Base-by-base conservation (phyloP, 1,140 invertebrate genomes). In the Amphibalanus amphitrite region DNA sequence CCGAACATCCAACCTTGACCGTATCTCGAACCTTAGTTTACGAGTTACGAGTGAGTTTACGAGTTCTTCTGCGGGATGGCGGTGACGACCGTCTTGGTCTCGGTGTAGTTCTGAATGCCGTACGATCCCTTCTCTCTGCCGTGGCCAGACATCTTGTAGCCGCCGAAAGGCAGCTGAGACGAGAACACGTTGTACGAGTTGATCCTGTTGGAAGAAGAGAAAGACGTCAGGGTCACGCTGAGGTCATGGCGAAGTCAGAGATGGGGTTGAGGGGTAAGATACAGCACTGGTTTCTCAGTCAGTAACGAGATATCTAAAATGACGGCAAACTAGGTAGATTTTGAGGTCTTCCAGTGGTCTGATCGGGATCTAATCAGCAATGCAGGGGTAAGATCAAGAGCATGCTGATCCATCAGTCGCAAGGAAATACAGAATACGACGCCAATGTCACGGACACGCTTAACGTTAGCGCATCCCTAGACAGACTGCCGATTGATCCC, bases 81-180 rank as follows among this genome's bases (percentile, higher is more conserved):
- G 25, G 87, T 83, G 74, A 90, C 88, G 72, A 97, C 92, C 74
- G 87, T 89, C 83, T 98, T 98, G 0, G 95, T 88, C 83, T 97
- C 95, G 1, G 91, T 93, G 79, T 97, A 98, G 73, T 89, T 89
- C 69, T 89, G 79, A 30, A 97, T 81, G 29, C 91, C 93, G 81
- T 97, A 95, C 77, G 91, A 88, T 70, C 93, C 91, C 79, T 93
- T 86, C 82, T 97, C 95, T 74, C 95, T 84, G 26, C 95, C 94
- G 76, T 92, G 85, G 17, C 95, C 95, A 28, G 93, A 96, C 84
- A 90, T 76, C 85, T 96, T 89, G 82, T 85, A 97, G 3, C 95
- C 95, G 71, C 95, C 95, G 82, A 98, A 98, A 1, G 95, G 95
- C 47, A 88, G 84, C 80, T 86, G 86, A 70, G 85, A 79, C 72